Evolutionary conservation across 2,888 invertebrate species (phyloP).

Genomic region (Anoncus sp.): DNA sequence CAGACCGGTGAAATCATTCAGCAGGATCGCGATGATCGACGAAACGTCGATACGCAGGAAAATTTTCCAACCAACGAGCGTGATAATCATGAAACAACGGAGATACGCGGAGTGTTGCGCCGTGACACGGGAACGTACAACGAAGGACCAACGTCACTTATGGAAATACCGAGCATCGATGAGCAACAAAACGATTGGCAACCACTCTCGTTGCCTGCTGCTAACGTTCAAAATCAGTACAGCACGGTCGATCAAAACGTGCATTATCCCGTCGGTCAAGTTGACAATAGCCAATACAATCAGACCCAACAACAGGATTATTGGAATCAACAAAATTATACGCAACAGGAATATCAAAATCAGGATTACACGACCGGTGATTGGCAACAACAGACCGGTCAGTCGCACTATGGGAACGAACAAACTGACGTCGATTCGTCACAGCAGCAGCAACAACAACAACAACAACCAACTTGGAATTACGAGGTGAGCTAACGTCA

Average conservation of each 20-base stretch:
- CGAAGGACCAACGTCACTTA: conserved; percentile 74
- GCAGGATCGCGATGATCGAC: conserved; percentile 65
- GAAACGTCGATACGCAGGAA: conserved; percentile 32
- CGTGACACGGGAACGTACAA: conserved; percentile 62
- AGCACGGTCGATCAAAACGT: conserved; percentile 62
- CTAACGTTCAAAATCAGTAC: conserved; percentile 73
- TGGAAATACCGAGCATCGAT: conserved; percentile 72
- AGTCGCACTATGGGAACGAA: conserved; percentile 70
- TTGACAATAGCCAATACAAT: conserved; percentile 72
- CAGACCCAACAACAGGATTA: conserved; percentile 76
- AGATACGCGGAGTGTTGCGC: conserved; percentile 73
- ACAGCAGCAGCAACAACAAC: conserved; percentile 75
- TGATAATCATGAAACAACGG: conserved; percentile 68
- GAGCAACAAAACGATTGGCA: conserved; percentile 75
- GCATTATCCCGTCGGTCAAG: conserved; percentile 69
- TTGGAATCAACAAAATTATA: conserved; percentile 72
- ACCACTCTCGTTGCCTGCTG: conserved; percentile 74
- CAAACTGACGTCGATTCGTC: conserved; percentile 75
- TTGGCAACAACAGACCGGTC: conserved; percentile 72
- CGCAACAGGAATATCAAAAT: conserved; percentile 72
- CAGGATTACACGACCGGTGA: conserved; percentile 72
- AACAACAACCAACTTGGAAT: conserved; percentile 78
- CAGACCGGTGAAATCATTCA: conserved; percentile 80
- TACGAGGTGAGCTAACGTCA: conserved; percentile 79
- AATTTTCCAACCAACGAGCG: conserved; percentile 60